A percentile compares a stretch with the other conserved stretches of the same genome.
phyloP scores from a whole-genome alignment of 2,888 invertebrate species.

The Panzeria rudis region DNA sequence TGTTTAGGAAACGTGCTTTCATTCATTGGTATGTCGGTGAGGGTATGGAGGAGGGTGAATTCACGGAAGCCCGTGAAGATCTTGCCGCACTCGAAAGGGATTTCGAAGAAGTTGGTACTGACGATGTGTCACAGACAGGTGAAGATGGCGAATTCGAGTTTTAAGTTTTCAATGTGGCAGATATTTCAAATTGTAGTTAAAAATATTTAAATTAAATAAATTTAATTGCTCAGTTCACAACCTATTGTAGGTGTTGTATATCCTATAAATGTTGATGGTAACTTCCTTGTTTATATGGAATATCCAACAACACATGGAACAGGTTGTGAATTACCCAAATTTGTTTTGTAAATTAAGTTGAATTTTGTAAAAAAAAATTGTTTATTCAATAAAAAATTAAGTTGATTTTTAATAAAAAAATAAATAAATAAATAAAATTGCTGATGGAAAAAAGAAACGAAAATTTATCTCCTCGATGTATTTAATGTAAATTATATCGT shows the following conservation, averaged over 20 bases:
- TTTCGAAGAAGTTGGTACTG: constrained; percentile 82
- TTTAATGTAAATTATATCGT: too few relatives aligned
- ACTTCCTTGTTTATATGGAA: too few relatives aligned
- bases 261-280: too few relatives aligned
- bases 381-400: neutral
- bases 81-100: constrained; percentile 81
- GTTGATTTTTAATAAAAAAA: neutral
- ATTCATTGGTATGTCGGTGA: constrained; percentile 93
- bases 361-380: neutral
- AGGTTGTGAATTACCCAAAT: too few relatives aligned
- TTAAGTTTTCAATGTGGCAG: constrained; percentile 54
- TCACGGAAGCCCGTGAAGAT: constrained; percentile 83
- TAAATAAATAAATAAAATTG: neutral
- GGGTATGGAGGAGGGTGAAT: constrained; percentile 84
- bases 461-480: too few relatives aligned
- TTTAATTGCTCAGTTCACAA: neutral
- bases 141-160: constrained; percentile 76
- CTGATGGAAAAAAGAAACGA: too few relatives aligned
- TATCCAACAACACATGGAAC: too few relatives aligned
- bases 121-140: constrained; percentile 76
- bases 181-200: neutral
- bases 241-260: too few relatives aligned
- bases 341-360: neutral
- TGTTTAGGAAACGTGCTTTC: constrained; percentile 87
- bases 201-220: constrained; percentile 12